Evolutionary conservation across 92 coral and sea anemone genomes (phyloP), one percentile per base, ranked within the genome.

Genomic region (Palythoa caribaeorum): DNA sequence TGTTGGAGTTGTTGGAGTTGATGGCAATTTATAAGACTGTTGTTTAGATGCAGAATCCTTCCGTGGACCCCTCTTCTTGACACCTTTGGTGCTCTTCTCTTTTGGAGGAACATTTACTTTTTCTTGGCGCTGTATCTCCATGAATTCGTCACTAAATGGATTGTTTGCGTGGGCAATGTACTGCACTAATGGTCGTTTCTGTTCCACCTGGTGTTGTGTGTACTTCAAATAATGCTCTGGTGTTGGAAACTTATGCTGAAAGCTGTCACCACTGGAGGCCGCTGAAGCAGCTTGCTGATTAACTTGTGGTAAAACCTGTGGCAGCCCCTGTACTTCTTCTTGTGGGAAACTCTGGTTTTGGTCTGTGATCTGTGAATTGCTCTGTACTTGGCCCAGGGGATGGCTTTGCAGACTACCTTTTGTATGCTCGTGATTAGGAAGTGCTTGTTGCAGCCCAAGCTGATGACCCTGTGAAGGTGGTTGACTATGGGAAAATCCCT

Each of bases 111-210:
- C 75, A 47, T 52, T 68, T 9, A 48, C 71, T 17, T 86, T 77
- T 48, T 86, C 87, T 65, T 79, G 87, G 2, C 72, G 85, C 62
- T 93, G 94, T 48, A 89, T 84, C 17, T 80, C 88, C 57, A 88
- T 94, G 71, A 95, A 95, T 83, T 91, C 92, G 17, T 95, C 98
- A 76, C 98, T 95, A 80, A 95, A 95, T 10, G 98, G 98, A 68
- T 95, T 95, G 89, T 95, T 95, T 19, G 96, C 96, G 69, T 95
- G 94, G 47, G 98, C 98, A 62, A 95, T 93, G 81, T 95, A 95
- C 38, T 90, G 93, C 55, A 95, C 98, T 5, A 92, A 78, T 44
- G 96, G 98, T 70, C 90, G 92, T 78, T 89, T 94, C 71, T 83
- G 92, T 5, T 84, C 93, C 1, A 68, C 76, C 65, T 85, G 93